Conservation (phyloP, 2,888 invertebrate genomes). For the Candidula unifasciata region DNA sequence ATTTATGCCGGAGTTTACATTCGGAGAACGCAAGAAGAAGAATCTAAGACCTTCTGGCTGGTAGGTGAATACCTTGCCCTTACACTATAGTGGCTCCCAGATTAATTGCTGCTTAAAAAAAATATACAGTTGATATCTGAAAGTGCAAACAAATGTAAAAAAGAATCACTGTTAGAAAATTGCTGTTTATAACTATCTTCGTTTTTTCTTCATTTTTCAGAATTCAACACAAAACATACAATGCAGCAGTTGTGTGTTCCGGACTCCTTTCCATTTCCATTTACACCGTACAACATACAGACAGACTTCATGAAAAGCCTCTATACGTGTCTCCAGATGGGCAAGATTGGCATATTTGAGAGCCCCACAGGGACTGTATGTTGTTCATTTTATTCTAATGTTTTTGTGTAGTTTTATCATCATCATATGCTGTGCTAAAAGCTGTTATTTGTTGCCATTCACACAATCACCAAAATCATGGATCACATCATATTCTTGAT, state of each 20-base stretch:
- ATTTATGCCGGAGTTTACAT: too few relatives aligned
- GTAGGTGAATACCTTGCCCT: too few relatives aligned
- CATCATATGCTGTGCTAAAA: neutral
- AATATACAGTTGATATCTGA: too few relatives aligned
- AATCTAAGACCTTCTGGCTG: too few relatives aligned
- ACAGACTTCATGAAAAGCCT: conserved; percentile 91
- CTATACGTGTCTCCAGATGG: conserved; percentile 86
- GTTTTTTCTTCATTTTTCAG: neutral
- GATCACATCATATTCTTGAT: too few relatives aligned
- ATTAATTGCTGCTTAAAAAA: too few relatives aligned
- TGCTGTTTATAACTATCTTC: too few relatives aligned
- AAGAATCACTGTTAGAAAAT: too few relatives aligned
- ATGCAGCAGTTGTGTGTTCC: conserved; percentile 53
- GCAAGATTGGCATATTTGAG: conserved; percentile 94
- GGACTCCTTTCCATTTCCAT: conserved; percentile 88
- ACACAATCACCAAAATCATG: too few relatives aligned
- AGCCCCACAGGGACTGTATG: conserved; percentile 96
- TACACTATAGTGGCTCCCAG: too few relatives aligned
- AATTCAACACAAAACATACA: neutral
- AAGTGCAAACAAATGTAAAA: too few relatives aligned
- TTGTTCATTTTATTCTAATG: neutral
- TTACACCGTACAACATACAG: conserved; percentile 82
- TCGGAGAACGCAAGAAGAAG: too few relatives aligned
- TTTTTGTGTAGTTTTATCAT: neutral
- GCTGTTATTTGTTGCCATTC: neutral